Base-by-base conservation (phyloP, 2,888 invertebrate genomes). In the Drosophila subquinaria region DNA sequence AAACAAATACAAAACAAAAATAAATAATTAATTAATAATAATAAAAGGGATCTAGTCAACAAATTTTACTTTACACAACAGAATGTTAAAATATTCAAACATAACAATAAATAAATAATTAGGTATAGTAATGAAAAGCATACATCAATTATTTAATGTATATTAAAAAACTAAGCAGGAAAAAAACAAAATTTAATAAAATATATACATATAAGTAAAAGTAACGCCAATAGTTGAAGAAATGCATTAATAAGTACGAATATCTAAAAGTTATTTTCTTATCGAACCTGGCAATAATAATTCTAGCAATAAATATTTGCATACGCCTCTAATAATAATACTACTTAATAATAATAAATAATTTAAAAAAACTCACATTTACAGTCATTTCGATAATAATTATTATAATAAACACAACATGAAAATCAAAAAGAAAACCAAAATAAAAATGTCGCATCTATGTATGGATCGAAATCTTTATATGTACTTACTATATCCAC, bases 251-350 rank as follows among this genome's bases (percentile, higher is more conserved):
- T 50, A 50, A 56, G 56, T 63, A 59, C 38, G 15, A 50, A 13
- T 66, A 69, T 67, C 42, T 47, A 79, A 73, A 73, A 73, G 56
- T 79, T 81, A 85, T 87, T 90, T 89, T 90, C 88, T 83, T 88
- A 88, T 80, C 81, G 80, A 83, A 82, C 74, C 80, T 88, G 89
- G 89, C 89, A 89, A 89, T 90, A 89, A 88, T 86, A 86, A 85
- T 79, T 82, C 79, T 82, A 84, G 77, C 64, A 73, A 68, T 50
- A 71, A 64, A 64, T 72, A 69, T 56, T 76, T 61, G 72, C 67
- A 72, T 52, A 72, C 77, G 53, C 64, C 67, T 67, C 43, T 57
- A 47, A 71, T 53, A 55, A 63, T 62, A 63, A 48, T 56, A 62
- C 40, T 36, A 61, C n/a, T 50, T 52, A 55, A 48, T 56, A 42